Conservation (phyloP, 2,888 invertebrate species). For the Ophonus ardosiacus region DNA sequence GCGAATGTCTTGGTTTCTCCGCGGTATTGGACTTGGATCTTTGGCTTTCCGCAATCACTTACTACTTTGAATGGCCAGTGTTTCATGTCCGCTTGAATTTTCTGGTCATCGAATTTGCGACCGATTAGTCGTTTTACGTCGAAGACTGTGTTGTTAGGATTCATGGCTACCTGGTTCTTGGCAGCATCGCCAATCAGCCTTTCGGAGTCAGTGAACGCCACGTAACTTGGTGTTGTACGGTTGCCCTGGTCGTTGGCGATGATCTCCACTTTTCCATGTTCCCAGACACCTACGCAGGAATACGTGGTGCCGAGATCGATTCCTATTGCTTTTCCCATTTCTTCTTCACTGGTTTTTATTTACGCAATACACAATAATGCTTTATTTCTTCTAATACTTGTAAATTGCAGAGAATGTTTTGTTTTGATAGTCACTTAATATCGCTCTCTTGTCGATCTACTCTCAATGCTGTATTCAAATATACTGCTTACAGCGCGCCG, state of each 20-base stretch:
- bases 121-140: slow-evolving; percentile 81
- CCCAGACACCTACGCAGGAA: slow-evolving; percentile 90
- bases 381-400: neutral
- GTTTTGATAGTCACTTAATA: neutral
- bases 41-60: slow-evolving; percentile 80
- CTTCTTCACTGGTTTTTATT: neutral
- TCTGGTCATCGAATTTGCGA: slow-evolving; percentile 83
- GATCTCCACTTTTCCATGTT: slow-evolving; percentile 89
- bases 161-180: slow-evolving; percentile 85
- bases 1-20: slow-evolving; percentile 82
- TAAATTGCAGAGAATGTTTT: neutral
- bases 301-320: slow-evolving; percentile 93
- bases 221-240: slow-evolving; percentile 89
- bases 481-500: neutral
- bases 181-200: slow-evolving; percentile 84
- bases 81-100: slow-evolving; percentile 86
- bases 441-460: neutral
- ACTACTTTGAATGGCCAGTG: slow-evolving; percentile 87
- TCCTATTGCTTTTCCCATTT: slow-evolving; percentile 79
- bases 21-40: slow-evolving; percentile 81
- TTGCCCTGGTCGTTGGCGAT: slow-evolving; percentile 95
- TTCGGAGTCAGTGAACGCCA: slow-evolving; percentile 85
- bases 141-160: slow-evolving; percentile 86
- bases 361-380: neutral
- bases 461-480: slow-evolving; percentile 15